phyloP scores from a whole-genome alignment of 2,113 vertebrate species.

The Microcebus jonahi region DNA sequence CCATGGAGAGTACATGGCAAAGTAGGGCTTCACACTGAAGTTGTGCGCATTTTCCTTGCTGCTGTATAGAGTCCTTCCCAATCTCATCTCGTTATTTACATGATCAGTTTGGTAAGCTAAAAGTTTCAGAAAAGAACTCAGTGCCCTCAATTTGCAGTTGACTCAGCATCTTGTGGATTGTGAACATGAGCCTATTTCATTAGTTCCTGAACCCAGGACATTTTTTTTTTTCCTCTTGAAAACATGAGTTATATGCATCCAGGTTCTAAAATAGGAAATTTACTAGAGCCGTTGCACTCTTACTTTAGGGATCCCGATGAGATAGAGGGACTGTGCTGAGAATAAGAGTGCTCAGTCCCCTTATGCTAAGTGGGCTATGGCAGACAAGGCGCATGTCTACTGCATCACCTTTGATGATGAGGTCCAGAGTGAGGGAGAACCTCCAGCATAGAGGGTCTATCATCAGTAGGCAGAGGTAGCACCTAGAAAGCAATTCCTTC shows the following conservation, averaged over 20 bases:
- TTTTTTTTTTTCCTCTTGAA: neutral
- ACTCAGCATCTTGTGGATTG: too few relatives aligned
- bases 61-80: fast-evolving
- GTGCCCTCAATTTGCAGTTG: neutral
- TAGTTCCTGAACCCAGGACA: neutral
- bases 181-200: neutral
- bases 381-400: fast-evolving
- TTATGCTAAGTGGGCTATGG: neutral
- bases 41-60: fast-evolving
- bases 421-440: neutral
- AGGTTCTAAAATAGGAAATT: neutral
- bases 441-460: fast-evolving
- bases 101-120: neutral
- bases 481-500: fast-evolving
- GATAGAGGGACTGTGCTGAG: neutral
- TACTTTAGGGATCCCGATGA: neutral
- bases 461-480: neutral
- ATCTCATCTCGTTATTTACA: neutral
- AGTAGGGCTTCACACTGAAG: neutral
- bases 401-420: neutral
- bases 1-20: fast-evolving
- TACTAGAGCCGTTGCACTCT: neutral
- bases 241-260: neutral
- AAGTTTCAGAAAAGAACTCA: neutral
- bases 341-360: fast-evolving